Evolutionary conservation across 2,113 vertebrate genomes (phyloP).

Genomic region (Oreochromis tanganicae): DNA sequence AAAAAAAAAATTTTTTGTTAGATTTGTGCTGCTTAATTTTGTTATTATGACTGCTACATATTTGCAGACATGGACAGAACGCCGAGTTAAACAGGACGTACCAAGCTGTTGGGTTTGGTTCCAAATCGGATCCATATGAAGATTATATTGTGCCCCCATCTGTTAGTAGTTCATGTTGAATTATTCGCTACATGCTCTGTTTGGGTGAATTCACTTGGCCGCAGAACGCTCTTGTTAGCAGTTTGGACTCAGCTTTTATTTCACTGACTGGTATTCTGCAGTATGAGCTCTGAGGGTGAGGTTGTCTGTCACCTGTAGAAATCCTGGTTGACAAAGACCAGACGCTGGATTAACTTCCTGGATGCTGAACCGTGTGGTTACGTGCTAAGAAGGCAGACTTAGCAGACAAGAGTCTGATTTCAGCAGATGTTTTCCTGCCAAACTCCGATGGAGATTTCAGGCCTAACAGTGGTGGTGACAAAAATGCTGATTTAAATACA

Average conservation of each 20-base stretch:
- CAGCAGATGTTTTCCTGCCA: constrained; percentile 40
- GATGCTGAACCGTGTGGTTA: constrained; percentile 40
- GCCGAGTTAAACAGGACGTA: constrained; percentile 58
- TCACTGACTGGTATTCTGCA: not conserved
- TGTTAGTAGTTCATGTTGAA: constrained; percentile 65
- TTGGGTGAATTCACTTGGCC: constrained; percentile 55
- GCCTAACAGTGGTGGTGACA: not conserved
- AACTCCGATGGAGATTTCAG: constrained; percentile 16
- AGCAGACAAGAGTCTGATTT: constrained; percentile 38
- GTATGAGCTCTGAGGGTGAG: constrained; percentile 7
- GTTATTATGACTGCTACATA: constrained; percentile 23
- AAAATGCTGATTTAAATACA: not conserved
- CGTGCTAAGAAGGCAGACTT: constrained; percentile 25
- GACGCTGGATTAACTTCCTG: constrained; percentile 49
- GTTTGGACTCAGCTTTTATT: constrained; percentile 39
- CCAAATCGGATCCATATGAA: constrained; percentile 72
- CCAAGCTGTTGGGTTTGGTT: constrained; percentile 43
- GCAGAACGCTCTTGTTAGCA: constrained; percentile 52
- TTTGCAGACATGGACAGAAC: constrained; percentile 34
- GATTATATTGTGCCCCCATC: constrained; percentile 66
- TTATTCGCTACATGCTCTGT: constrained; percentile 65
- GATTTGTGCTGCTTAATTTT: constrained; percentile 8
- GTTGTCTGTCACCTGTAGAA: constrained; percentile 51
- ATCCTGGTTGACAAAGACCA: constrained; percentile 44
- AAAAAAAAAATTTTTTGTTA: not conserved